These are phyloP conservation scores for Lepidocolaptes lacrymiger DNA, from an alignment of 2,797 vertebrate genomes.

Conservation along the genomic window DNA sequence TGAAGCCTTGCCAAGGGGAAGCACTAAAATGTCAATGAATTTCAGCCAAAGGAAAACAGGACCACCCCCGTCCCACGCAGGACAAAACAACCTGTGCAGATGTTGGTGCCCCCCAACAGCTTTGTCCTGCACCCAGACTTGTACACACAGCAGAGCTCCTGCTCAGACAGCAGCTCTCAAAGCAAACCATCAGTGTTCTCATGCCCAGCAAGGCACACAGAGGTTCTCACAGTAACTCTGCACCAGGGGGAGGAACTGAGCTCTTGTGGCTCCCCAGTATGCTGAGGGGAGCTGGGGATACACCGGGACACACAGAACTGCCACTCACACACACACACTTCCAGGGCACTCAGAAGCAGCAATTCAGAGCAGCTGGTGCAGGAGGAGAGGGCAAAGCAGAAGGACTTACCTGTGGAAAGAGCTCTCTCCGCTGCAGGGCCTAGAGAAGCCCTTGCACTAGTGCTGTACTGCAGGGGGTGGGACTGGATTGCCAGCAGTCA, in stretches of 20 bases:
- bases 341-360: background rate
- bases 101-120: background rate
- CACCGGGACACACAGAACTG: background rate
- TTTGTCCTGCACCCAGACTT: background rate
- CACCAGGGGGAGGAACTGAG: background rate
- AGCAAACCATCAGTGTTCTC: background rate
- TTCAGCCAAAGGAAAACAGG: background rate
- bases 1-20: conserved; percentile 3
- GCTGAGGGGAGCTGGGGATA: background rate
- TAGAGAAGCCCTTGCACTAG: background rate
- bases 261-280: background rate
- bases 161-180: background rate
- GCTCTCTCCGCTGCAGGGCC: background rate
- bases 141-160: background rate
- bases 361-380: background rate
- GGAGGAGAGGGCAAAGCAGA: background rate
- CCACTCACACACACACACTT: background rate
- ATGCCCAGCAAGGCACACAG: background rate
- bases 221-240: background rate
- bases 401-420: background rate
- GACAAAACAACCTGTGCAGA: background rate
- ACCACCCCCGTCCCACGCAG: background rate
- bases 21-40: background rate
- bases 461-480: background rate
- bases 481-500: background rate